Evolutionary conservation across 2,113 vertebrate genomes (phyloP).

Genomic region (Telmatochromis brichardi): DNA sequence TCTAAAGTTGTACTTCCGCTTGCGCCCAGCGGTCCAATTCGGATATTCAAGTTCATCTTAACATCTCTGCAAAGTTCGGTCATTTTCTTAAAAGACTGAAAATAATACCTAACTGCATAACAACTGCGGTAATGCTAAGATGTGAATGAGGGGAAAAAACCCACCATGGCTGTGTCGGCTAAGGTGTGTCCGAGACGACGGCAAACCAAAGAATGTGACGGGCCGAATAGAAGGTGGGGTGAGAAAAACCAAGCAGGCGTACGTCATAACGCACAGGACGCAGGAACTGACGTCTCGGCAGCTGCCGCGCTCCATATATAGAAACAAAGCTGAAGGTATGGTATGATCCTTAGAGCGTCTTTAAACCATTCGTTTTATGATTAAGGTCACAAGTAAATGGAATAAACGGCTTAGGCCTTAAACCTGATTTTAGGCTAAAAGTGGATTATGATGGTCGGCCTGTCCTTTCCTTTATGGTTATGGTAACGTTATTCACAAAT

Average conservation of each 20-base stretch:
- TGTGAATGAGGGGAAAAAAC: background rate
- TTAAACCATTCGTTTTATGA: background rate
- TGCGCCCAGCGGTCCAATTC: background rate
- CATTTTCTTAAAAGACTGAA: background rate
- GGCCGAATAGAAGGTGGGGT: background rate
- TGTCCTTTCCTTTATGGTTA: background rate
- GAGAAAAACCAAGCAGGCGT: background rate
- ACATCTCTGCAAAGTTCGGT: background rate
- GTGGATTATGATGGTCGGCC: background rate
- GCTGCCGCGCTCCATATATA: slow-evolving; percentile 39
- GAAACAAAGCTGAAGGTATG: background rate
- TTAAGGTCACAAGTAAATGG: background rate
- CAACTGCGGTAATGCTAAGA: fast-evolving
- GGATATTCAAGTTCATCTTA: background rate
- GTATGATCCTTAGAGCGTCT: background rate
- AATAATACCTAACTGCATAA: background rate
- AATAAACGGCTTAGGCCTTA: background rate
- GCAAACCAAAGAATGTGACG: slow-evolving; percentile 41
- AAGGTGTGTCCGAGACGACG: slow-evolving; percentile 45
- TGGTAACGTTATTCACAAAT: background rate
- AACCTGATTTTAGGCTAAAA: background rate
- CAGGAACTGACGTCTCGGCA: background rate
- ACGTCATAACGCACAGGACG: slow-evolving; percentile 43
- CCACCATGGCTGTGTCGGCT: slow-evolving; percentile 50
- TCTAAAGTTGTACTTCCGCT: slow-evolving; percentile 60